A percentile compares a stretch with the other conserved stretches of the same genome.
Conservation (phyloP, 1,140 invertebrate genomes). For the Heliconius hewitsoni region DNA sequence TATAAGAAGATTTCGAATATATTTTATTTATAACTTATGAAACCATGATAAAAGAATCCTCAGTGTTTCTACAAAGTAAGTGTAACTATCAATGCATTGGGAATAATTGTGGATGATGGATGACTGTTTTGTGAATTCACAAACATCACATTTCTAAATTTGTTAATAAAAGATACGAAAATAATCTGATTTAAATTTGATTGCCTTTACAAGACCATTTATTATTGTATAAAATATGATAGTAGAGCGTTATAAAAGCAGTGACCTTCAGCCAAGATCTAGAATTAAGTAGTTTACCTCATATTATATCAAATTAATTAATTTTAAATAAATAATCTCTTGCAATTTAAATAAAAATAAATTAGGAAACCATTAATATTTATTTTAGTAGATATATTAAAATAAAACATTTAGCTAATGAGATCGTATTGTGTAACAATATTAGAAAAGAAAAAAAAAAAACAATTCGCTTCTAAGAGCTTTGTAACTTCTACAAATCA, state of each 20-base stretch:
- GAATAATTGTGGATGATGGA: too few relatives aligned
- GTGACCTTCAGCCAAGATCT: constrained; percentile 1
- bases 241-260: constrained; percentile 1
- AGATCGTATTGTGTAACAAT: background rate
- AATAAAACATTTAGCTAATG: background rate
- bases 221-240: constrained; percentile 11
- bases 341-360: background rate
- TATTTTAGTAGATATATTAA: background rate
- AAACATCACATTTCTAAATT: background rate
- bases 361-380: constrained; percentile 10
- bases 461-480: background rate
- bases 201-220: background rate
- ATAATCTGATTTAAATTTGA: background rate
- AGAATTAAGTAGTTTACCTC: constrained; percentile 12
- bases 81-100: too few relatives aligned
- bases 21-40: too few relatives aligned
- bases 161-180: background rate
- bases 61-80: too few relatives aligned
- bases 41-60: too few relatives aligned
- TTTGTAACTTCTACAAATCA: constrained; percentile 8
- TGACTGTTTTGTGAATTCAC: background rate
- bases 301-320: constrained; percentile 4
- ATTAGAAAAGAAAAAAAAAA: background rate
- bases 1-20: too few relatives aligned
- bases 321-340: constrained; percentile 11